phyloP scores from a whole-genome alignment of 2,797 vertebrate species.

The Denticeps clupeoides region DNA sequence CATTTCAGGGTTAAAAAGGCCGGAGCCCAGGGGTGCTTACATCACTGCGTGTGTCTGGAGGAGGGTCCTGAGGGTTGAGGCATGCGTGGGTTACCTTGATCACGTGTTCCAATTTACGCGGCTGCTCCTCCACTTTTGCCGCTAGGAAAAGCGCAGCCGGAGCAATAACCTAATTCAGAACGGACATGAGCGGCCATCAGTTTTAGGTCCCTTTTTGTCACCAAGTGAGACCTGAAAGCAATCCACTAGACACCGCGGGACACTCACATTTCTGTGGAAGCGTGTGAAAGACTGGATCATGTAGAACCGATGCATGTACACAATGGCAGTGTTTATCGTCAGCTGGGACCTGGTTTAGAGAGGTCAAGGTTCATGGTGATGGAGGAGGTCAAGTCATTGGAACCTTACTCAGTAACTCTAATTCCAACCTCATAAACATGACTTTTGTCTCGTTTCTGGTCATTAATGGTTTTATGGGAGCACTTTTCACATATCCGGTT shows the following conservation, averaged over 20 bases:
- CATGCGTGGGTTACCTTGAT: slow-evolving; percentile 98
- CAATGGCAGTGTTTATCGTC: slow-evolving; percentile 98
- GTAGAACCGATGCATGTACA: slow-evolving; percentile 99
- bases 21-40: no score
- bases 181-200: no score
- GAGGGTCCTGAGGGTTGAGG: slow-evolving; percentile 85
- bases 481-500: no score
- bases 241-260: background rate
- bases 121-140: slow-evolving; percentile 98
- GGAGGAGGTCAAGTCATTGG: slow-evolving; percentile 20
- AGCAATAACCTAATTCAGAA: slow-evolving; percentile 76
- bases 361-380: background rate
- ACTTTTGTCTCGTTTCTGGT: no score
- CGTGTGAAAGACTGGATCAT: slow-evolving; percentile 99
- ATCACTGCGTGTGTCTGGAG: slow-evolving; percentile 94
- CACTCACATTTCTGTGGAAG: slow-evolving; percentile 97
- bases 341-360: slow-evolving; percentile 79
- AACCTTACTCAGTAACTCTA: no score
- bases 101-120: slow-evolving; percentile 97
- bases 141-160: slow-evolving; percentile 96
- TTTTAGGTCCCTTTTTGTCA: background rate
- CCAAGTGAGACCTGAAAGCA: background rate
- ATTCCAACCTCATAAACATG: no score
- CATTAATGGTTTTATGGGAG: no score
- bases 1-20: slow-evolving; percentile 32